Conservation (phyloP, 2,113 vertebrate species). For the Alexandromys fortis region DNA sequence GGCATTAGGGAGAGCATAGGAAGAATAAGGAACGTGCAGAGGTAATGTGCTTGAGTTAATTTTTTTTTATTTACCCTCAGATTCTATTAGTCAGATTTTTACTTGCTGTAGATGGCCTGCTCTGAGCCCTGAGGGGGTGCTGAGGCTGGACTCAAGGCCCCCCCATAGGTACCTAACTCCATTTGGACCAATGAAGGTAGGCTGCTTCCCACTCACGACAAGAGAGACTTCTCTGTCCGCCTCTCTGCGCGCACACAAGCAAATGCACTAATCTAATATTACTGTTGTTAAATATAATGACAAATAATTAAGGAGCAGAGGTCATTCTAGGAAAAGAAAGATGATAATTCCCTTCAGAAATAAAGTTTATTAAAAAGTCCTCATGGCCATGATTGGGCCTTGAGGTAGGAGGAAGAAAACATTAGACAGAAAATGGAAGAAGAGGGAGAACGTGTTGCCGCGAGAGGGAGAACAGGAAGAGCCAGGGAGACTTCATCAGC, state of each 20-base stretch:
- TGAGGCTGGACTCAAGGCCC: too few relatives aligned
- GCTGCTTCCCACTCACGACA: background rate
- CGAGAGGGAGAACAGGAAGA: background rate
- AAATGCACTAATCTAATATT: background rate
- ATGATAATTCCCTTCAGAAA: background rate
- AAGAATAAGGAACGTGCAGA: too few relatives aligned
- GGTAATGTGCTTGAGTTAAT: too few relatives aligned
- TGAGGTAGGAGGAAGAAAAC: background rate
- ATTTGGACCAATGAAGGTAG: background rate
- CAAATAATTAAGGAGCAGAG: background rate
- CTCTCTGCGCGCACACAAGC: background rate
- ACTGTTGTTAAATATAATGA: background rate
- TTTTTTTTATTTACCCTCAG: too few relatives aligned
- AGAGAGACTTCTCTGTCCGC: background rate
- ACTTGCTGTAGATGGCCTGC: too few relatives aligned
- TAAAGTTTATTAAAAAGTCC: background rate
- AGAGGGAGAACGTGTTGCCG: background rate
- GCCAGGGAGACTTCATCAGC: background rate
- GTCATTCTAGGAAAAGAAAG: background rate
- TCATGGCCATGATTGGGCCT: background rate
- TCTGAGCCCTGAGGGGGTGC: too few relatives aligned
- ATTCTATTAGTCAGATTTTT: too few relatives aligned
- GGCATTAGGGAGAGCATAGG: too few relatives aligned
- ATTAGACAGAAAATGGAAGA: background rate
- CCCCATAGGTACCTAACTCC: background rate